Evolutionary conservation across 2,113 vertebrate species (phyloP).

Genomic region (Labeo rohita): DNA sequence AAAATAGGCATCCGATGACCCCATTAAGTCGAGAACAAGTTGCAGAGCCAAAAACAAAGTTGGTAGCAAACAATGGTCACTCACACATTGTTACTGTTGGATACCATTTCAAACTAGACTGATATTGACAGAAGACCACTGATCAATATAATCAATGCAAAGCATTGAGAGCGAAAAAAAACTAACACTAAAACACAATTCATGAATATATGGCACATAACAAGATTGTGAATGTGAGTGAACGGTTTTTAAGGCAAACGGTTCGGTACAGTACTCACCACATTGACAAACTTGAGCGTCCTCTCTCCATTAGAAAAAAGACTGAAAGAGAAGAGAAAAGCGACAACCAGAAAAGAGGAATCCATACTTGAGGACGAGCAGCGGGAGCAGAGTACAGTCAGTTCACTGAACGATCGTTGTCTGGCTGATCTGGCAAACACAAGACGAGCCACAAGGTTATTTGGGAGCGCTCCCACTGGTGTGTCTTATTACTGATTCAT

Average conservation of each 20-base stretch:
- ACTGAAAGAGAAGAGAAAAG: constrained; percentile 19
- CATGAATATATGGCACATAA: not conserved
- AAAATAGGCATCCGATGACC: too few relatives aligned
- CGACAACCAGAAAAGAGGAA: constrained; percentile 2
- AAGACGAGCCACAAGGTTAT: not conserved
- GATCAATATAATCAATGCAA: not conserved
- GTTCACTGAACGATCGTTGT: not conserved
- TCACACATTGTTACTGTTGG: not conserved
- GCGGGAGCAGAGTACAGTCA: not conserved
- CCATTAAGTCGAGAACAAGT: not conserved
- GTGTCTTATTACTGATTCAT: not conserved
- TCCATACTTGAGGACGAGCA: constrained; percentile 27
- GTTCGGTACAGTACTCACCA: constrained; percentile 44
- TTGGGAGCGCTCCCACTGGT: constrained; percentile 8
- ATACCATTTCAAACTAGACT: not conserved
- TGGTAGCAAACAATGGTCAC: not conserved
- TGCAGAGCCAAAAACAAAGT: not conserved
- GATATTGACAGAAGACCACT: not conserved
- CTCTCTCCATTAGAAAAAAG: constrained; percentile 35
- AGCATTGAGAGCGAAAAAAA: not conserved
- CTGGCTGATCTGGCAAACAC: not conserved
- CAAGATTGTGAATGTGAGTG: not conserved
- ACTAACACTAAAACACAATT: not conserved
- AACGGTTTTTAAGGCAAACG: not conserved
- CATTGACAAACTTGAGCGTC: constrained; percentile 46